Percentiles rank a stretch among this genome's conserved stretches.
Evolutionary conservation across 2,797 vertebrate genomes (phyloP).

Genomic region (Sebastolobus altivelis): DNA sequence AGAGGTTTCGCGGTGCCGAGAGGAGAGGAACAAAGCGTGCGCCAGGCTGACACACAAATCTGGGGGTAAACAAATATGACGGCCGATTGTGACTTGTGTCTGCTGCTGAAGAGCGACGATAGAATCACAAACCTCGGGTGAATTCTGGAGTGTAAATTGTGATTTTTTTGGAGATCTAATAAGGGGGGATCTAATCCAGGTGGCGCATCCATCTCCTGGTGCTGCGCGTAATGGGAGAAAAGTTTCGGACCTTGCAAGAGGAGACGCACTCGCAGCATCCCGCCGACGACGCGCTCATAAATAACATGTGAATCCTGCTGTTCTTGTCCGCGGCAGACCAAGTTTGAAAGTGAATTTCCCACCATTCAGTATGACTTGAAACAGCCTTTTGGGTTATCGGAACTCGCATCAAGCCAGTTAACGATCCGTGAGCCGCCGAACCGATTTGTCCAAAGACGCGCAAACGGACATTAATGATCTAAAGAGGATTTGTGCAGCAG

Average conservation of each 20-base stretch:
- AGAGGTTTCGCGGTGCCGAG: conserved; percentile 18
- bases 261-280: conserved; percentile 63
- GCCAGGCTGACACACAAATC: conserved; percentile 28
- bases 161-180: not conserved
- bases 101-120: conserved; percentile 12
- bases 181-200: conserved; percentile 28
- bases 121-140: conserved; percentile 23
- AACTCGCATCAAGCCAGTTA: conserved; percentile 51
- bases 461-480: conserved; percentile 69
- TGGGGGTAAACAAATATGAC: conserved; percentile 58
- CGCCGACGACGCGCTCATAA: conserved; percentile 33
- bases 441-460: conserved; percentile 52
- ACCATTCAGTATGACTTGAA: conserved; percentile 74
- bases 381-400: conserved; percentile 13
- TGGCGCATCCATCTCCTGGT: conserved; percentile 37
- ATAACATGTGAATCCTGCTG: conserved; percentile 57
- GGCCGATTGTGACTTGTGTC: conserved; percentile 18
- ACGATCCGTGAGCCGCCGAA: conserved; percentile 55
- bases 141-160: conserved; percentile 25
- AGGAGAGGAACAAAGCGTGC: conserved; percentile 56
- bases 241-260: conserved; percentile 72
- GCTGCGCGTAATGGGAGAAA: conserved; percentile 81
- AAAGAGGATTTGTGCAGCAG: conserved; percentile 69
- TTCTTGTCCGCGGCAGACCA: not conserved
- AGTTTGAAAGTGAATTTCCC: conserved; percentile 56